A percentile compares a stretch with the other conserved stretches of the same genome.
Conservation (phyloP, 2,888 invertebrate genomes). For the Eupithecia insigniata region DNA sequence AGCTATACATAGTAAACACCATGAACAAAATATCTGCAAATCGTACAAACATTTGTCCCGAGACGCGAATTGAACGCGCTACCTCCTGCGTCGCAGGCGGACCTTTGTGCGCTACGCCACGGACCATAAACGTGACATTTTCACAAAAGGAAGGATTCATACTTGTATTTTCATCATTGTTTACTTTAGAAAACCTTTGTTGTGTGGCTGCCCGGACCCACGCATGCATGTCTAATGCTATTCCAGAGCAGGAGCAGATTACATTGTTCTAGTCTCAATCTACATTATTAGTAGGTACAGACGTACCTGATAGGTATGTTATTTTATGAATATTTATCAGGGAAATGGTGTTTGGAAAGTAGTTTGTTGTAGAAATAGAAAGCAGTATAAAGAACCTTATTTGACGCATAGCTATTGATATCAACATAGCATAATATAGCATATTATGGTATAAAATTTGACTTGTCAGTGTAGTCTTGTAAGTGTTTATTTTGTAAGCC, state of each 20-base stretch:
- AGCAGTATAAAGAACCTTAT: not conserved
- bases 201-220: not conserved
- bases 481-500: too few species aligned
- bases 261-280: not conserved
- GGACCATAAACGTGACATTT: not conserved
- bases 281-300: not conserved
- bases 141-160: not conserved
- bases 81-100: too few species aligned
- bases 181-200: not conserved
- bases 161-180: not conserved
- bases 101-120: too few species aligned
- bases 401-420: too few species aligned
- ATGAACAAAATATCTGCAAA: too few species aligned
- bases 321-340: not conserved
- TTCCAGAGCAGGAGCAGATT: not conserved
- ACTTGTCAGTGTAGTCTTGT: too few species aligned
- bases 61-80: too few species aligned
- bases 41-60: too few species aligned
- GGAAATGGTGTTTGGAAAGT: not conserved
- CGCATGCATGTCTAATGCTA: slow-evolving; percentile 5
- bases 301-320: not conserved
- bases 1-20: too few species aligned
- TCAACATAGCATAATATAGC: too few species aligned
- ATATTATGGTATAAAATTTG: too few species aligned
- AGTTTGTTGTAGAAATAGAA: not conserved